Percentiles rank a stretch among this genome's conserved stretches.
These are phyloP conservation scores for Eciton burchellii DNA, from an alignment of 1,140 invertebrate species.

Conservation along the genomic window DNA sequence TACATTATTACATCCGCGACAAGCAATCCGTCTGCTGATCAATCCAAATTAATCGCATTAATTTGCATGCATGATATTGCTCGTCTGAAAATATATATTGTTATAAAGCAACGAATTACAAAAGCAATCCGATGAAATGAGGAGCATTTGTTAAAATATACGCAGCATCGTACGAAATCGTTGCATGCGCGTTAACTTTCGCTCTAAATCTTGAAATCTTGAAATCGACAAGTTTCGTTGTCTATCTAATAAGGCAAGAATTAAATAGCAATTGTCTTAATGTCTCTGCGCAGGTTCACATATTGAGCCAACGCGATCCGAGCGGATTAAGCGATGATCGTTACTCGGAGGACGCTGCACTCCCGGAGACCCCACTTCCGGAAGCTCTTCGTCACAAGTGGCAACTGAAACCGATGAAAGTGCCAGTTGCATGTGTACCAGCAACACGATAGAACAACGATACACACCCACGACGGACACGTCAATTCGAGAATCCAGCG, in stretches of 20 bases:
- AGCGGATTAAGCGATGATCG: slow-evolving; percentile 35
- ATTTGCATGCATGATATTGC: not conserved
- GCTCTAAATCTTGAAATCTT: not conserved
- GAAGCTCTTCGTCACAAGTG: slow-evolving; percentile 72
- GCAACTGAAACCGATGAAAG: slow-evolving; percentile 71
- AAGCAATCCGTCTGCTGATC: not conserved
- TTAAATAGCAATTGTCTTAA: slow-evolving; percentile 11
- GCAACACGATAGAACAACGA: slow-evolving; percentile 40
- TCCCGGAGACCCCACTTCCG: slow-evolving; percentile 69
- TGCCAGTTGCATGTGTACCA: slow-evolving; percentile 73
- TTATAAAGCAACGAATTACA: not conserved
- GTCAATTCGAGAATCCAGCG: not conserved
- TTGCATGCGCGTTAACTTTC: no score
- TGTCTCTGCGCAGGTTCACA: slow-evolving; percentile 64
- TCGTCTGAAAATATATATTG: slow-evolving; percentile 5
- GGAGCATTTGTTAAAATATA: no score
- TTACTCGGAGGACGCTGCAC: slow-evolving; percentile 36
- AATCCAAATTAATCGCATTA: slow-evolving; percentile 23
- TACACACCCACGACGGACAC: not conserved
- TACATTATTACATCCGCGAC: not conserved
- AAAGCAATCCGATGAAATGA: not conserved
- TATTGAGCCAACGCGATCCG: slow-evolving; percentile 68
- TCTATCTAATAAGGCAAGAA: not conserved
- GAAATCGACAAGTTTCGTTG: not conserved
- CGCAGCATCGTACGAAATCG: no score